Evolutionary conservation across 1,140 invertebrate species (phyloP).

Genomic region (Heterodera schachtii): DNA sequence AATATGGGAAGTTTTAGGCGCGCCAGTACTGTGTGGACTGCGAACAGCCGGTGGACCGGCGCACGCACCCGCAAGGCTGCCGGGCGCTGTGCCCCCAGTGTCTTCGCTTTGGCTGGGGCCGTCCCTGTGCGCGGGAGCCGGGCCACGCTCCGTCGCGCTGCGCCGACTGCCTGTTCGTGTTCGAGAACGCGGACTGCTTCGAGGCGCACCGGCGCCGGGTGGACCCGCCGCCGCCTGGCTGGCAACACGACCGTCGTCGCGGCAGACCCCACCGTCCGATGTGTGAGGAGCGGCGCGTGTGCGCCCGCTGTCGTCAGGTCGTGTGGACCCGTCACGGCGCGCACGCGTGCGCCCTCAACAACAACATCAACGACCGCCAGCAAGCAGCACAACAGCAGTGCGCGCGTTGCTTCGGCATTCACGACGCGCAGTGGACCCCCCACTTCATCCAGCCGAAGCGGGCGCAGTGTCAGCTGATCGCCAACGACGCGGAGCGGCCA

Average conservation of each 20-base stretch:
- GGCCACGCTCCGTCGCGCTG: neutral
- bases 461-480: neutral
- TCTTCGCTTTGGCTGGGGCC: neutral
- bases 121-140: neutral
- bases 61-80: neutral
- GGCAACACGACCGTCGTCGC: neutral
- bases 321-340: neutral
- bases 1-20: neutral
- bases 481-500: too few species aligned
- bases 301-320: neutral
- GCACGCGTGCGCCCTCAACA: neutral
- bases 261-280: neutral
- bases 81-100: neutral
- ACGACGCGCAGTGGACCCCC: neutral
- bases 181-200: neutral
- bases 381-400: neutral
- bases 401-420: neutral
- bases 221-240: neutral
- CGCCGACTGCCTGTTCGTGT: neutral
- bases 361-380: neutral
- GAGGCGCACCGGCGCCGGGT: slow-evolving; percentile 6
- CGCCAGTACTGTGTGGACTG: neutral
- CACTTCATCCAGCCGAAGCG: neutral
- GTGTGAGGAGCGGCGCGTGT: neutral
- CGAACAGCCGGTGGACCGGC: neutral